phyloP scores from a whole-genome alignment of 2,888 invertebrate genomes.

The Spicauda simplicius region DNA sequence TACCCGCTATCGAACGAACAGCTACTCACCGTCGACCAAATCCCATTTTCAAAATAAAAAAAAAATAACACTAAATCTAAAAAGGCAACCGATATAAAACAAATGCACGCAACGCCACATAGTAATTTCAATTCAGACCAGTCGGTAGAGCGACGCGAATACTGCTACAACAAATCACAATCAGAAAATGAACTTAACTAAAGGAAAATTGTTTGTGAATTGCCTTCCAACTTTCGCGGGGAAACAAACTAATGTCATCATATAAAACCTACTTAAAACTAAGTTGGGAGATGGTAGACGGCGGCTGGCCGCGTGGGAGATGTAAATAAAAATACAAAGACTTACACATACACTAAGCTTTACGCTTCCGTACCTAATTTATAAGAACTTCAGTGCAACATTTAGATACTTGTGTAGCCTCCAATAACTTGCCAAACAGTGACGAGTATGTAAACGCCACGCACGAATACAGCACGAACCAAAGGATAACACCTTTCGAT shows the following conservation, averaged over 20 bases:
- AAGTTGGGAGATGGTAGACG: constrained; percentile 59
- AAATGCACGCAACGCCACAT: constrained; percentile 63
- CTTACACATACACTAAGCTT: constrained; percentile 56
- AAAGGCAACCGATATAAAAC: constrained; percentile 47
- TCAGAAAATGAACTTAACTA: constrained; percentile 53
- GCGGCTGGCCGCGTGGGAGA: constrained; percentile 50
- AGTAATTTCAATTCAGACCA: constrained; percentile 59
- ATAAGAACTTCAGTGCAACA: constrained; percentile 11
- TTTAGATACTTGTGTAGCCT: no score
- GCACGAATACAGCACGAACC: no score
- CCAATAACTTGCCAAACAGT: no score
- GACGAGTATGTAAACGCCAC: no score
- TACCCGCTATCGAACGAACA: constrained; percentile 65
- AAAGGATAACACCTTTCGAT: no score
- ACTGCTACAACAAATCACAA: constrained; percentile 54
- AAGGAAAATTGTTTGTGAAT: constrained; percentile 53
- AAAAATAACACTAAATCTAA: constrained; percentile 50
- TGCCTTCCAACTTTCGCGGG: neutral
- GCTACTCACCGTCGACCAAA: constrained; percentile 61
- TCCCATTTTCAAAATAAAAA: constrained; percentile 50
- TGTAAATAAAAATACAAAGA: constrained; percentile 51
- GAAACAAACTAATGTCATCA: constrained; percentile 42
- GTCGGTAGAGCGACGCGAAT: constrained; percentile 54
- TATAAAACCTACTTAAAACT: constrained; percentile 71
- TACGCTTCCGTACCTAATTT: constrained; percentile 45